Evolutionary conservation across 1,140 invertebrate genomes (phyloP).

Genomic region (Bombus superbus): DNA sequence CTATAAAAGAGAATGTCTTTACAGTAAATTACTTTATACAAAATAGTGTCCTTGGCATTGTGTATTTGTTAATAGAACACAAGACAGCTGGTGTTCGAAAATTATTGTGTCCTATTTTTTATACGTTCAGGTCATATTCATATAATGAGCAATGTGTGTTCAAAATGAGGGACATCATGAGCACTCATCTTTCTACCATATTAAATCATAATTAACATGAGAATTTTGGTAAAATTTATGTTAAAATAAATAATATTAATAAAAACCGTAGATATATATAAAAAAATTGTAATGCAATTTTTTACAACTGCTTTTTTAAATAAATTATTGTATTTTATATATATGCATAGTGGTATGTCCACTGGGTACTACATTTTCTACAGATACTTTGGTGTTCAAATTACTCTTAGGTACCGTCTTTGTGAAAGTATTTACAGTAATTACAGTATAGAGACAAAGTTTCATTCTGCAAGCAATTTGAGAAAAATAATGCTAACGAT

Average conservation of each 20-base stretch:
- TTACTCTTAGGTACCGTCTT: slow-evolving; percentile 34
- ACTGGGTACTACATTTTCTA: slow-evolving; percentile 21
- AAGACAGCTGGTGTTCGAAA: slow-evolving; percentile 20
- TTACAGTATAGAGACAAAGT: slow-evolving; percentile 23
- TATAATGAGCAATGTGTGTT: slow-evolving; percentile 24
- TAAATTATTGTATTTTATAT: slow-evolving; percentile 29
- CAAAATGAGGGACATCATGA: slow-evolving; percentile 38
- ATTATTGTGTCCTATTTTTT: slow-evolving; percentile 6
- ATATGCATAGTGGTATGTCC: slow-evolving; percentile 3
- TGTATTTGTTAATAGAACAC: slow-evolving; percentile 3
- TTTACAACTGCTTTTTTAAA: slow-evolving; percentile 24
- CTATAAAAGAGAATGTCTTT: slow-evolving; percentile 43
- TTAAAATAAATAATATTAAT: slow-evolving; percentile 9
- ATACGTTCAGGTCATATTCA: slow-evolving; percentile 19
- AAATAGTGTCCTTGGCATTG: slow-evolving; percentile 59
- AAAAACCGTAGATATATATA: slow-evolving; percentile 8
- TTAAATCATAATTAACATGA: background rate
- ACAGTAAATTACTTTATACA: slow-evolving; percentile 50
- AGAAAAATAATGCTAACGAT: slow-evolving; percentile 51
- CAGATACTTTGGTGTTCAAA: slow-evolving; percentile 35
- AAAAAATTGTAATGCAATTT: background rate
- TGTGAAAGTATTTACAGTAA: slow-evolving; percentile 23
- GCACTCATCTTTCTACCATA: slow-evolving; percentile 41
- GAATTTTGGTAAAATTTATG: slow-evolving; percentile 6
- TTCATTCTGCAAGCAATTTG: slow-evolving; percentile 4